A percentile compares a stretch with the other conserved stretches of the same genome.
Conservation (phyloP, 2,797 vertebrate species). For the Pseudochaenichthys georgianus region DNA sequence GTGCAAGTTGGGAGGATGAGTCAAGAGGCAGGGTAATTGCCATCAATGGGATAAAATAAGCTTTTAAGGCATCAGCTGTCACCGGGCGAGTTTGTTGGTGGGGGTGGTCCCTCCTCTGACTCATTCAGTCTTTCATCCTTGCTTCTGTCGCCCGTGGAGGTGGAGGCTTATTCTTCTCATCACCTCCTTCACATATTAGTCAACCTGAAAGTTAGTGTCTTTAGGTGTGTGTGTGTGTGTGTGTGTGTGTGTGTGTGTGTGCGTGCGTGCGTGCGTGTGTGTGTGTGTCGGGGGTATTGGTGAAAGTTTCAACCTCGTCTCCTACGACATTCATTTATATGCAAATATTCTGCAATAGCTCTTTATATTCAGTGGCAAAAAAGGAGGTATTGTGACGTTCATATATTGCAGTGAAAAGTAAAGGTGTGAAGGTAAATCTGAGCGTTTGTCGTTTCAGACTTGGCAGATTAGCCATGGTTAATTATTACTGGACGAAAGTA, state of each 20-base stretch:
- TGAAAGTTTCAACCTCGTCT: constrained; percentile 3
- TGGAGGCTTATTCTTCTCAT: constrained; percentile 22
- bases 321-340: background rate
- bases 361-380: background rate
- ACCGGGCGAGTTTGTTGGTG: constrained; percentile 23
- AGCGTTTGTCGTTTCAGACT: background rate
- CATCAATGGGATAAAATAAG: constrained; percentile 61
- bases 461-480: too few relatives aligned
- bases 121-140: constrained; percentile 46
- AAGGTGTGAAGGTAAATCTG: background rate
- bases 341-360: background rate
- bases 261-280: background rate
- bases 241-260: background rate
- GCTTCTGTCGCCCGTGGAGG: background rate
- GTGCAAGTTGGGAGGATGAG: constrained; percentile 53
- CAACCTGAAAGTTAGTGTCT: constrained; percentile 26
- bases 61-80: constrained; percentile 60
- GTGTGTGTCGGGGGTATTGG: background rate
- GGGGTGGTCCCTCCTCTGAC: constrained; percentile 60
- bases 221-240: background rate
- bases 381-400: background rate
- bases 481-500: background rate
- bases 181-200: constrained; percentile 43
- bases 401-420: background rate
- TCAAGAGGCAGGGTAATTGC: constrained; percentile 61